Evolutionary conservation across 2,113 vertebrate genomes (phyloP).

Genomic region (Porphyrio hochstetteri): DNA sequence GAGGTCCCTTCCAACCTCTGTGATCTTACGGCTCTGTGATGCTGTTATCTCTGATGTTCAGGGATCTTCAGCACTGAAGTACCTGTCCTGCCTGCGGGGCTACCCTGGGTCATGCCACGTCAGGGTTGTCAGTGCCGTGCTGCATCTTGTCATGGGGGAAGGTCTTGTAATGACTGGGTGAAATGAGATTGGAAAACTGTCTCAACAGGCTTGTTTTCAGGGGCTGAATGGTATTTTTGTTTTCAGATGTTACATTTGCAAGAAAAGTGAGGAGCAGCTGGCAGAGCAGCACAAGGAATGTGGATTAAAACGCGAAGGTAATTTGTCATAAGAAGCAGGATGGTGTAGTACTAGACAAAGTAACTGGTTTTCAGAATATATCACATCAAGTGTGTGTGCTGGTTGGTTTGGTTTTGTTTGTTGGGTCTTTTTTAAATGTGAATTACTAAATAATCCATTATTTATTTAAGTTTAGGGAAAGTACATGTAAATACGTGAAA

Average conservation of each 20-base stretch:
- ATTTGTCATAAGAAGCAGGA: background rate
- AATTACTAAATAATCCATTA: background rate
- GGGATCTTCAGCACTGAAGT: background rate
- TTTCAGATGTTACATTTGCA: constrained; percentile 77
- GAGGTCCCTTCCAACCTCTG: background rate
- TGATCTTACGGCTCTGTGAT: background rate
- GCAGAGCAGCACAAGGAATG: constrained; percentile 56
- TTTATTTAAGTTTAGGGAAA: background rate
- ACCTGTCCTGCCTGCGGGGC: background rate
- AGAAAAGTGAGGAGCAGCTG: constrained; percentile 70
- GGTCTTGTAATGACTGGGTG: background rate
- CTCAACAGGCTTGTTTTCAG: too few relatives aligned
- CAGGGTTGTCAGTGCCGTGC: background rate
- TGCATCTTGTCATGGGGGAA: background rate
- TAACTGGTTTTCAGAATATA: background rate
- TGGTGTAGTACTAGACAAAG: background rate
- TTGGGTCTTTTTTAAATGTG: background rate
- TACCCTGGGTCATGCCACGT: background rate
- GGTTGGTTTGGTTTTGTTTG: background rate
- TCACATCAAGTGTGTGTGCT: background rate
- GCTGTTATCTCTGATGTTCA: background rate
- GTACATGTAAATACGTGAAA: background rate
- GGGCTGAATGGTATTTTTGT: background rate
- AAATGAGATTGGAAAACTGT: background rate
- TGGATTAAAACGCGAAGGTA: constrained; percentile 69